Base-by-base conservation (phyloP, 35 echinoderm and acorn worm species). In the Chiridota heheva region DNA sequence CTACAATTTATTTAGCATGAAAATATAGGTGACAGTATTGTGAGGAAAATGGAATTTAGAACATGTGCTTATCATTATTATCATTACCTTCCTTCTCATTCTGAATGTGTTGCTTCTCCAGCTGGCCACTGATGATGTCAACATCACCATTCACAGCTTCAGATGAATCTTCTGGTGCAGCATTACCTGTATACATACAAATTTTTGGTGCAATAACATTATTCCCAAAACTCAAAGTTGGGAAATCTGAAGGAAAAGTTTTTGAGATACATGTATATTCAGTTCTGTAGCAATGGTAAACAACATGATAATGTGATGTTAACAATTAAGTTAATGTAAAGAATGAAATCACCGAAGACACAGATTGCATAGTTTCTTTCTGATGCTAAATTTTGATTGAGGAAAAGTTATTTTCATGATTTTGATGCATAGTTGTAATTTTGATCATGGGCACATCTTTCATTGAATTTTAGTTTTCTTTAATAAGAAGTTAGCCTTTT, bases 31-130 rank as follows among this genome's bases (percentile, higher is more conserved):
- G n/a, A n/a, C n/a, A n/a, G n/a, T n/a, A n/a, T n/a, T n/a, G n/a
- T n/a, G n/a, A n/a, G n/a, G n/a, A n/a, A n/a, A n/a, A n/a, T 53
- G 48, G 10, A 53, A 22, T 53, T 53, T 22, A 53, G 22, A 10
- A 53, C 22, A 10, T 13, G 48, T 22, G 22, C 48, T 53, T 22
- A 53, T 12, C 46, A 49, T 31, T 60, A 22, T 78, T 57, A 60
- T 57, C 64, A 39, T 83, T 70, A 37, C 34, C 60, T 6, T 8
- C 31, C 41, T 87, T 80, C 29, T 77, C 70, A 58, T 85, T 81
- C 39, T 86, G 73, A 1, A 96, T 37, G 12, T 33, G 73, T 75
- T 96, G 91, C 31, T 89, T 96, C 56, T 85, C 81, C 34, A 96
- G 39, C 26, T 96, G 41, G 25, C 84, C 86, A 35, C 86, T 81